Evolutionary conservation across 2,113 vertebrate genomes (phyloP), one percentile per base, ranked within the genome.

Genomic region (Bostrychus sinensis): DNA sequence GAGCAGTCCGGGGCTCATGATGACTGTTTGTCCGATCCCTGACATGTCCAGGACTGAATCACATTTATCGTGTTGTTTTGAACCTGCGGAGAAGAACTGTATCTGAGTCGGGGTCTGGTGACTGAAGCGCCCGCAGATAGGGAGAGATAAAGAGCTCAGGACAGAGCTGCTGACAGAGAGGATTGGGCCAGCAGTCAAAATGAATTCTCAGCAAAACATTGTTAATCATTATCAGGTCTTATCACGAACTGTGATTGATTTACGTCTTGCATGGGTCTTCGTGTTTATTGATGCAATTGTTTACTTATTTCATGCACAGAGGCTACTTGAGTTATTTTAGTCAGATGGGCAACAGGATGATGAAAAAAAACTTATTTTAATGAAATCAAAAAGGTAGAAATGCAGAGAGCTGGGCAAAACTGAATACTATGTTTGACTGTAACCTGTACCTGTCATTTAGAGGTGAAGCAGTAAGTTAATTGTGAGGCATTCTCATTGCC

Each of bases 171-270:
- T 89, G 89, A 91, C 89, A 56, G 80, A 81, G 63, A 63, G 1
- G 82, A 91, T 86, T 46, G 64, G 64, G 76, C 77, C 81, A 56
- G 75, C 70, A 72, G 80, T 74, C 82, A 83, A 86, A 88, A 75
- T 85, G 85, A 86, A 89, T 85, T 80, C 86, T 92, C 92, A 92
- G 93, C 91, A 92, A 85, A 92, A 91, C 83, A 82, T 22, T 14
- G 93, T 94, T 93, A 94, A 94, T 94, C 59, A 93, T 94, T 92
- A 76, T 61, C 34, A 30, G 34, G 64, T 1, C 78, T 92, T 94
- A 94, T 94, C 92, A 78, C 72, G 39, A 17, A 41, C 88, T 87
- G 90, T 93, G 92, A 93, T 92, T 94, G 93, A 94, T 93, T 94
- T 90, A 92, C 92, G 63, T 87, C 83, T 77, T 74, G 79, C 89